Evolutionary conservation across 2,797 vertebrate genomes (phyloP), one percentile per base, ranked within the genome.

Genomic region (Kryptolebias ocellatus): DNA sequence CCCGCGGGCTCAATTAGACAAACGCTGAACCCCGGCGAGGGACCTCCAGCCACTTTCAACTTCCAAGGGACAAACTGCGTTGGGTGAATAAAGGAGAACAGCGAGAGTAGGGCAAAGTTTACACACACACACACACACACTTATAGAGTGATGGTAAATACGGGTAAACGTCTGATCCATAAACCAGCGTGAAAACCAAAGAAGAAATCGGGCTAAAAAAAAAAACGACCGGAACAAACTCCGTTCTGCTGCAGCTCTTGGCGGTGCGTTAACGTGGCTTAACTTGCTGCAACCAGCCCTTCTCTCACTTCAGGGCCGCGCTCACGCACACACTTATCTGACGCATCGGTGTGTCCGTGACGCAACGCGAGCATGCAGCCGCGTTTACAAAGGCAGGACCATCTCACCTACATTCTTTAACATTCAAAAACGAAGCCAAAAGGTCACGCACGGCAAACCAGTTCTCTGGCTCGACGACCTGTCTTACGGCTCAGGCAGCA

Each of bases 1-100:
- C 91, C 91, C 20, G 28, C 58, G 83, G 85, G 57, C 76, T 91
- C 79, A 92, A 92, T 92, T 92, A 93, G 75, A 78, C 7, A 39
- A 62, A 67, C 60, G 74, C 45, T 60, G 10, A 66, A 70, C 55
- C 18, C 67, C 37, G 39, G 67, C 60, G 69, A 83, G 81, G 70
- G 75, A 88, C 73, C 55, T 66, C 70, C 50, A 64, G 2, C 42
- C 9, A 64, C 4, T 1, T 72, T 63, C 47, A 53, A 24, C 56
- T 57, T 79, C 78, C 54, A 72, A 42, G 20, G 72, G 46, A 46
- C 53, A 54, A 58, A 67, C 50, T n/a, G 56, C 5, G 15, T n/a
- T 1, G 34, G n/a, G 4, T 0, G 17, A 27, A 31, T 37, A 64
- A 55, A 62, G 1, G 0, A 5, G 31, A 9, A 1, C 37, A 53